Conservation (phyloP, 2,113 vertebrate genomes). For the Himantopus leucocephalus region DNA sequence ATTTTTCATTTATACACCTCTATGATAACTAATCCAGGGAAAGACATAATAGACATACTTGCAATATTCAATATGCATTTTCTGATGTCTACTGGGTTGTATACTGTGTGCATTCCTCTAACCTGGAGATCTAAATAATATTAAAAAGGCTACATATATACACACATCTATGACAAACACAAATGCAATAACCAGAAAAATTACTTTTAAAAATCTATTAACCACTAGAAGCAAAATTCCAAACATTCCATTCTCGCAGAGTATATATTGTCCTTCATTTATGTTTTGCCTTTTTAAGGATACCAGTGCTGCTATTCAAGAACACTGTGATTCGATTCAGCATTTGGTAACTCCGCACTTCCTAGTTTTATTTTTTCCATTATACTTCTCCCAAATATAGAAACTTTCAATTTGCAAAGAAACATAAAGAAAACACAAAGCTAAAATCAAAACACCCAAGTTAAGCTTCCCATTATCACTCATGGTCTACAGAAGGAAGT, state of each 20-base stretch:
- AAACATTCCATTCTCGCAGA: neutral
- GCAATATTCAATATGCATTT: neutral
- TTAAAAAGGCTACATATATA: neutral
- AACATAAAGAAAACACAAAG: neutral
- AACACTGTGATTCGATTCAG: neutral
- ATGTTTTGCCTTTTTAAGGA: neutral
- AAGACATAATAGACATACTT: neutral
- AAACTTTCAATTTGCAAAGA: neutral
- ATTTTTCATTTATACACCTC: neutral
- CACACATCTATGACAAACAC: neutral
- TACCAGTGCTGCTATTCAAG: neutral
- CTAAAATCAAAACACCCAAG: neutral
- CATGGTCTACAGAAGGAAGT: neutral
- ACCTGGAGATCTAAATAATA: neutral
- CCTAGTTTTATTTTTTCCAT: neutral
- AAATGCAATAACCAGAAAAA: neutral
- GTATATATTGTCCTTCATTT: neutral
- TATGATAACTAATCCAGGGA: neutral
- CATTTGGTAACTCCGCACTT: neutral
- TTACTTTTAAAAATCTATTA: neutral
- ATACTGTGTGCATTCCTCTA: neutral
- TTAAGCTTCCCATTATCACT: neutral
- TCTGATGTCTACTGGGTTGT: neutral
- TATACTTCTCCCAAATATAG: neutral
- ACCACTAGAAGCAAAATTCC: neutral